Percentiles rank a stretch among this genome's conserved stretches.
Conservation (phyloP, 2,888 invertebrate species). For the Dyspetes luteomarginatus region DNA sequence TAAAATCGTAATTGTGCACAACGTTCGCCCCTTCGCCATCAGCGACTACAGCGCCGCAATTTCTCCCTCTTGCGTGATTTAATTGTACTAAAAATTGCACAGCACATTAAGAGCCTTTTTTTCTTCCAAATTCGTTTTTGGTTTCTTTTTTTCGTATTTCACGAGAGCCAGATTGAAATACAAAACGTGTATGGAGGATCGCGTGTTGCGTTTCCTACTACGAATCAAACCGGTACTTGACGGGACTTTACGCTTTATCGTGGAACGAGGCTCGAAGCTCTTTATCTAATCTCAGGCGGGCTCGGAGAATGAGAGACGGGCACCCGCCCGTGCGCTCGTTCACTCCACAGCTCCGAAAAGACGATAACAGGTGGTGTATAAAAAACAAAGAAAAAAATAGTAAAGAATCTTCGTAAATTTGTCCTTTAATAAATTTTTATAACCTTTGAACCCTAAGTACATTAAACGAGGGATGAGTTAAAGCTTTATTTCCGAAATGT, state of each 20-base stretch:
- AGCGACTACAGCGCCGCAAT: no score
- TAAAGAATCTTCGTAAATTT: background rate
- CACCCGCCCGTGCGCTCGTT: background rate
- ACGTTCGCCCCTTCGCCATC: background rate
- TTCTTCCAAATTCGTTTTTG: no score
- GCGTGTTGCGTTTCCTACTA: background rate
- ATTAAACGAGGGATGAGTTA: background rate
- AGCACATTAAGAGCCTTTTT: no score
- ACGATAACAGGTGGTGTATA: background rate
- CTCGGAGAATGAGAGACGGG: conserved; percentile 15
- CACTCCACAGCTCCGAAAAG: background rate
- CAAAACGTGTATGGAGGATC: background rate
- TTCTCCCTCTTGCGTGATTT: no score
- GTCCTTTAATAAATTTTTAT: background rate
- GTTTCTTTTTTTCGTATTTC: background rate
- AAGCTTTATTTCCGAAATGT: background rate
- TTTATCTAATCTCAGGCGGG: conserved; percentile 45
- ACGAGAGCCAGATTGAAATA: background rate
- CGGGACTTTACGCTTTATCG: conserved; percentile 35
- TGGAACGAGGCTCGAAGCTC: background rate
- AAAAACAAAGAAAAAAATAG: background rate
- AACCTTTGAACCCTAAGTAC: background rate
- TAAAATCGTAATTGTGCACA: no score
- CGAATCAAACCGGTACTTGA: conserved; percentile 15
- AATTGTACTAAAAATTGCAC: background rate